These are phyloP conservation scores for Psittacula derbiana DNA, from an alignment of 2,797 vertebrate species.

Conservation along the genomic window DNA sequence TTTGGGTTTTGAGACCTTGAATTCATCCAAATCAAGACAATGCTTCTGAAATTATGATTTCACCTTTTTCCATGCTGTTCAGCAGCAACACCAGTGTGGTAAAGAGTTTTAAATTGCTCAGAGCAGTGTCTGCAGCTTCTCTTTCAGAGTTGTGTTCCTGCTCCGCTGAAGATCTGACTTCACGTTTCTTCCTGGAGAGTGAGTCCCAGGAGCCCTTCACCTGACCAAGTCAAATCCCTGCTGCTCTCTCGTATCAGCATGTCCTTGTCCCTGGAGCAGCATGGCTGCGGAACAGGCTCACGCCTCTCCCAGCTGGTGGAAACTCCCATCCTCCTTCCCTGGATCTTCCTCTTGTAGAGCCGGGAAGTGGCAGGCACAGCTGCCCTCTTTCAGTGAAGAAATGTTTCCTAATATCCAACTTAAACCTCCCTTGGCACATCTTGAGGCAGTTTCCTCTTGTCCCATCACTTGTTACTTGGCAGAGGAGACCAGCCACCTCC, in stretches of 20 bases:
- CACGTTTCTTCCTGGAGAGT: background rate
- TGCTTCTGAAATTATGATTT: background rate
- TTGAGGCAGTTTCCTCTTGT: no score
- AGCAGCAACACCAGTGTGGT: background rate
- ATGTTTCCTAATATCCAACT: no score
- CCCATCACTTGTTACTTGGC: no score
- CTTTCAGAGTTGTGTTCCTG: background rate
- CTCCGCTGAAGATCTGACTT: background rate
- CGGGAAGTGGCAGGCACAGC: rapidly evolving
- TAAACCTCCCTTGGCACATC: no score
- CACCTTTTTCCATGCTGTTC: background rate
- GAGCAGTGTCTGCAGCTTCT: background rate
- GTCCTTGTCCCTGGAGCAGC: background rate
- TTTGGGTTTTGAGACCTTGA: background rate
- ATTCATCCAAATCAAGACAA: background rate
- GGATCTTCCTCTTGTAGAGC: background rate
- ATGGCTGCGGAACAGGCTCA: rapidly evolving
- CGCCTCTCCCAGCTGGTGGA: background rate
- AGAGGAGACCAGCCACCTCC: no score
- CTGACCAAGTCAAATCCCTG: background rate
- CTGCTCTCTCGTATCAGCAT: background rate
- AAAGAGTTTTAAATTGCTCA: background rate
- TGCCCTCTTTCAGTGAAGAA: background rate
- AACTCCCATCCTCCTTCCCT: background rate
- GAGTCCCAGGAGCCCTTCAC: background rate